phyloP scores from a whole-genome alignment of 2,113 vertebrate species.

The Osmerus eperlanus region DNA sequence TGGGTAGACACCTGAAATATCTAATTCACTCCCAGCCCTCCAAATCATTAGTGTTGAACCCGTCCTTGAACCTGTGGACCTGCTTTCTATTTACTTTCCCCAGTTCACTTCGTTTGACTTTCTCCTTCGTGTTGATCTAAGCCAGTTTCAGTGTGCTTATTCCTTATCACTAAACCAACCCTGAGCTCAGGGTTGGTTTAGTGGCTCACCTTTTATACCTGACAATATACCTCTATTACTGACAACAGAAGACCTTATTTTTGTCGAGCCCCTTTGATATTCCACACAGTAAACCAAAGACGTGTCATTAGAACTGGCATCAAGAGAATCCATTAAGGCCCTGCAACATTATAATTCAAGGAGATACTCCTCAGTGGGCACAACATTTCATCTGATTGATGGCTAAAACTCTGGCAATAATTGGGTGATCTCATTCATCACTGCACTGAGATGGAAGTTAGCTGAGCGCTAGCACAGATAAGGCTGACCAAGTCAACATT shows the following conservation, averaged over 20 bases:
- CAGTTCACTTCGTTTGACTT: slow-evolving; percentile 44
- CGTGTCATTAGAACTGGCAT: not conserved
- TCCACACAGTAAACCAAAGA: not conserved
- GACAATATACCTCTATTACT: not conserved
- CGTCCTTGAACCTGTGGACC: not conserved
- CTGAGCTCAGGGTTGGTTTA: too few relatives aligned
- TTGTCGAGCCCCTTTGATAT: not conserved
- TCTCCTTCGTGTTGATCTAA: slow-evolving; percentile 47
- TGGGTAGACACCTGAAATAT: too few relatives aligned
- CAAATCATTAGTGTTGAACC: too few relatives aligned
- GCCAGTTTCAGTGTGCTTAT: slow-evolving; percentile 46
- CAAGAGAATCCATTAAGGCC: slow-evolving; percentile 6
- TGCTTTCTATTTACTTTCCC: not conserved
- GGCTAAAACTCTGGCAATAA: not conserved
- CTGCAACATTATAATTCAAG: not conserved
- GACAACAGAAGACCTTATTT: not conserved
- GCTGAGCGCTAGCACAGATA: not conserved
- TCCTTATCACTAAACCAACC: slow-evolving; percentile 14
- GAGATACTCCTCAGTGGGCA: not conserved
- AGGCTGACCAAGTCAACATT: slow-evolving; percentile 2
- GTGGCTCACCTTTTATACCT: too few relatives aligned
- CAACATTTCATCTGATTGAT: slow-evolving; percentile 1
- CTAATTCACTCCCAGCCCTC: too few relatives aligned
- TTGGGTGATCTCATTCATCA: not conserved
- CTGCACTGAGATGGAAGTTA: not conserved